These are phyloP conservation scores for Callipepla squamata DNA, from an alignment of 2,113 vertebrate species.

Conservation along the genomic window DNA sequence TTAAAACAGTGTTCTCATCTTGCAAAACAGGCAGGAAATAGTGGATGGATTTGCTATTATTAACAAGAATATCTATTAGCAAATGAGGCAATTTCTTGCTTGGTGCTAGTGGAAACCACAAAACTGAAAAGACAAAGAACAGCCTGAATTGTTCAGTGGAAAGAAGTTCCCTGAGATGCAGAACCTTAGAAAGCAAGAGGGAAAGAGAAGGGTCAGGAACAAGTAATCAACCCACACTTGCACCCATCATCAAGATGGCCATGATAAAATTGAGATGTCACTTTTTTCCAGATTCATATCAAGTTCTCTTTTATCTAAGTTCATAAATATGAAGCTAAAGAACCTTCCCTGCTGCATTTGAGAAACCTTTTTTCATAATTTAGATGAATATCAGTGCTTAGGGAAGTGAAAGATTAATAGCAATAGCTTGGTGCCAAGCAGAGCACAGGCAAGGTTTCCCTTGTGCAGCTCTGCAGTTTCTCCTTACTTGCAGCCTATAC, in stretches of 20 bases:
- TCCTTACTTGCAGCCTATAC: background rate
- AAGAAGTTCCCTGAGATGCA: background rate
- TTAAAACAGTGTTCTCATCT: background rate
- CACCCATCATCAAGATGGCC: background rate
- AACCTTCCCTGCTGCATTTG: background rate
- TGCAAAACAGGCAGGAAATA: constrained; percentile 14
- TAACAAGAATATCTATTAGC: constrained; percentile 45
- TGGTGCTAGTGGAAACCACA: constrained; percentile 10
- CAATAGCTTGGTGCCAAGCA: background rate
- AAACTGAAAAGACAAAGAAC: constrained; percentile 38
- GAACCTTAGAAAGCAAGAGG: constrained; percentile 6
- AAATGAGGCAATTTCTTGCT: background rate
- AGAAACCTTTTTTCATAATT: constrained; percentile 29
- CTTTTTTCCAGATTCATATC: constrained; percentile 30
- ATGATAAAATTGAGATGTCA: constrained; percentile 40
- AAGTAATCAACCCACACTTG: background rate
- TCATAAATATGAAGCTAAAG: constrained; percentile 48
- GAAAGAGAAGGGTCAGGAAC: background rate
- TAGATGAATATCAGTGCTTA: background rate
- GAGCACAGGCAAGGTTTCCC: background rate
- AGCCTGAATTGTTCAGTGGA: constrained; percentile 5
- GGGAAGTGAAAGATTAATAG: constrained; percentile 27
- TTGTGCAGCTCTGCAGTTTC: background rate
- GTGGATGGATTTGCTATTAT: constrained; percentile 27
- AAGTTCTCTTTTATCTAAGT: constrained; percentile 42